Evolutionary conservation across 1,140 invertebrate species (phyloP).

Genomic region (Phocides pigmalion): DNA sequence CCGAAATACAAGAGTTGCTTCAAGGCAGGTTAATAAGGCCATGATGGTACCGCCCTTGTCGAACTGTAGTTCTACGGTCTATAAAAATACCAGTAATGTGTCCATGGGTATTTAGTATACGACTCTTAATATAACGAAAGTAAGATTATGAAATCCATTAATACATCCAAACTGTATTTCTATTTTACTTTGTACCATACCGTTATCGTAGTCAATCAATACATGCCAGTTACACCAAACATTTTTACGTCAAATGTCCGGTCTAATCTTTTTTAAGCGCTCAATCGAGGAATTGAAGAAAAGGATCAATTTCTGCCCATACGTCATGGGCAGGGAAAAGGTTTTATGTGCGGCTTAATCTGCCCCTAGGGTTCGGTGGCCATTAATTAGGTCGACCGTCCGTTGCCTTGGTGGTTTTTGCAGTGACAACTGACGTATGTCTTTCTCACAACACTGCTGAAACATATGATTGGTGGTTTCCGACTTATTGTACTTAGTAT

Average conservation of each 20-base stretch:
- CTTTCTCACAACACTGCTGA: constrained; percentile 7
- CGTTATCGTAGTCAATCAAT: neutral
- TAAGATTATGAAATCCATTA: too few species aligned
- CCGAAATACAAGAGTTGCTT: too few species aligned
- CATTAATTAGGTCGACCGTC: constrained; percentile 68
- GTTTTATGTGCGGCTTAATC: constrained; percentile 71
- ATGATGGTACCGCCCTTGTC: too few species aligned
- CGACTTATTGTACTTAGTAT: too few species aligned
- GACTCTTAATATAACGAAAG: too few species aligned
- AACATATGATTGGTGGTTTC: neutral
- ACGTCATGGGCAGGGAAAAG: constrained; percentile 63
- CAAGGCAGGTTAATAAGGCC: too few species aligned
- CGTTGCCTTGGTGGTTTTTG: constrained; percentile 60
- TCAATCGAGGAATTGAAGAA: constrained; percentile 36
- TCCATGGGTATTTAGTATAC: too few species aligned
- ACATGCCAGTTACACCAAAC: constrained; percentile 1
- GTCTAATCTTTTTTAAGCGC: constrained; percentile 16
- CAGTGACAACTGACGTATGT: constrained; percentile 59
- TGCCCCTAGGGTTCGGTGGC: constrained; percentile 50
- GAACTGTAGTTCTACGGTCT: too few species aligned
- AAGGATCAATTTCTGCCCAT: constrained; percentile 46
- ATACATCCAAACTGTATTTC: too few species aligned
- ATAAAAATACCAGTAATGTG: too few species aligned
- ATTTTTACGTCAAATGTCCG: neutral
- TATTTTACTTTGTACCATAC: too few species aligned